These are phyloP conservation scores for Gallinago stenura DNA, from an alignment of 2,797 vertebrate species.

Conservation along the genomic window DNA sequence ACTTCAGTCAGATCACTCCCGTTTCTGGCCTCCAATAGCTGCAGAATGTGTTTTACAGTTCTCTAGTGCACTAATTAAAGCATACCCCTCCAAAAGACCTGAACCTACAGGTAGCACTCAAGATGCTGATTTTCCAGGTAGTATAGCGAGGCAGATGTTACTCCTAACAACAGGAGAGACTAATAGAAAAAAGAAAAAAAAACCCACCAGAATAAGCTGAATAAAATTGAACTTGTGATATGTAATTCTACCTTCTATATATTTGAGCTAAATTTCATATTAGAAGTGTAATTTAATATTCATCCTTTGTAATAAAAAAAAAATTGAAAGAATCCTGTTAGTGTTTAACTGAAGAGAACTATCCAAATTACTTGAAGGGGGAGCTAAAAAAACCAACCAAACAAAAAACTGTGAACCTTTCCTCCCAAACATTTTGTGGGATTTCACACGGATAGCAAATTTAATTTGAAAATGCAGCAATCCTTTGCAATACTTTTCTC, in stretches of 20 bases:
- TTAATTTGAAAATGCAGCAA: neutral
- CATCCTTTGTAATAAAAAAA: neutral
- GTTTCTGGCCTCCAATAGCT: accelerated
- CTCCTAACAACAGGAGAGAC: neutral
- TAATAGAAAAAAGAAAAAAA: neutral
- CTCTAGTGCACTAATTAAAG: neutral
- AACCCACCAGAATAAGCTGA: neutral
- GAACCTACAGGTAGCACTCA: neutral
- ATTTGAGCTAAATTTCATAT: neutral
- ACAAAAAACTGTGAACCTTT: neutral
- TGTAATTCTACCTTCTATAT: neutral
- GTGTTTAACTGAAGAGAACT: neutral
- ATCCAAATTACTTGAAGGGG: neutral
- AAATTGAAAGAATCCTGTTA: neutral
- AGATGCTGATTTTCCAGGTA: neutral
- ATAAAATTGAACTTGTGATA: neutral
- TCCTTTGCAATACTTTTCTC: neutral
- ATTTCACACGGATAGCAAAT: neutral
- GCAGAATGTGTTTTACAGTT: neutral
- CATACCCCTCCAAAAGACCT: neutral
- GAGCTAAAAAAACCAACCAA: neutral
- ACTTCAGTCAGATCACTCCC: neutral
- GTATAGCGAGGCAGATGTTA: neutral
- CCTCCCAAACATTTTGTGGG: neutral
- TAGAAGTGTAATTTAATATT: neutral